Conservation (phyloP, 1,140 invertebrate genomes). For the Drosophila tropicalis region DNA sequence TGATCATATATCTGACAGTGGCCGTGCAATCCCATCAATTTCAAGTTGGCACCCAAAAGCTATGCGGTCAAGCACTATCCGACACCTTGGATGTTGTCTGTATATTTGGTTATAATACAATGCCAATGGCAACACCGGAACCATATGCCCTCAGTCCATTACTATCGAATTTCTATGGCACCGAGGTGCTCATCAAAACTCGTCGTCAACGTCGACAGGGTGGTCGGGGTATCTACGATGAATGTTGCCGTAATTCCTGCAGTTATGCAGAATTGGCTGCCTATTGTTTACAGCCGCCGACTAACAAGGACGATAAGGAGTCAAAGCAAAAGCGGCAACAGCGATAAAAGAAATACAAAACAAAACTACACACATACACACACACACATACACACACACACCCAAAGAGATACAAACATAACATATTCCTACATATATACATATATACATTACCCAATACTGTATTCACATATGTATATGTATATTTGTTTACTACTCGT, state of each 20-base stretch:
- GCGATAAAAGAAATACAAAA: neutral
- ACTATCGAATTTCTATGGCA: conserved; percentile 55
- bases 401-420: neutral
- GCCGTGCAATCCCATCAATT: conserved; percentile 33
- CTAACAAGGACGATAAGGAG: conserved; percentile 1
- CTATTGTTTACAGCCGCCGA: conserved; percentile 52
- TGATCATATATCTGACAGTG: conserved; percentile 20
- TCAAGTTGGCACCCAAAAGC: conserved; percentile 58
- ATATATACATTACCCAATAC: conserved; percentile 20
- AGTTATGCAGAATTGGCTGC: conserved; percentile 51
- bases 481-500: conserved; percentile 47
- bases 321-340: conserved; percentile 3
- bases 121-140: conserved; percentile 19
- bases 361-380: conserved; percentile 12
- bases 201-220: conserved; percentile 52
- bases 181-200: conserved; percentile 56
- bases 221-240: conserved; percentile 54
- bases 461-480: conserved; percentile 30
- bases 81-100: conserved; percentile 64
- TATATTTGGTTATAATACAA: conserved; percentile 51
- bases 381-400: conserved; percentile 14
- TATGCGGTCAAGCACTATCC: conserved; percentile 58
- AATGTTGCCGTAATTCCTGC: conserved; percentile 65
- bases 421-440: neutral
- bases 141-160: conserved; percentile 43